Conservation (phyloP, 30 jellyfish, hydroid and myxozoan species). For the Mastigias papua region DNA sequence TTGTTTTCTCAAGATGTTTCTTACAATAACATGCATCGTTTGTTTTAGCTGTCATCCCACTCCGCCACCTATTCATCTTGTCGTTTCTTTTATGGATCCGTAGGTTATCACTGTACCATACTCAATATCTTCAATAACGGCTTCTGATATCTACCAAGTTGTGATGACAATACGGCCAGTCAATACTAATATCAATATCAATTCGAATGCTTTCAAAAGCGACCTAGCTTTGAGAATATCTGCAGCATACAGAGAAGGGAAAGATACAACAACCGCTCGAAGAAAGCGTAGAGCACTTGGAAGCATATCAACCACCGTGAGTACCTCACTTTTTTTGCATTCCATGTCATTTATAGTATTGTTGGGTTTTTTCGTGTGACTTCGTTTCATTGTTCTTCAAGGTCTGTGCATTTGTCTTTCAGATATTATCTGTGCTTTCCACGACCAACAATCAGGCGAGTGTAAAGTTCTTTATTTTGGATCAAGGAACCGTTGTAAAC, state of each 20-base stretch:
- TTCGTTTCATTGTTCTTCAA: neutral
- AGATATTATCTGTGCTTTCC: slow-evolving; percentile 50
- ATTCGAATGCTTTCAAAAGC: slow-evolving; percentile 30
- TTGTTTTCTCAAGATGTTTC: too few species aligned
- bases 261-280: slow-evolving; percentile 33
- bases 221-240: slow-evolving; percentile 58
- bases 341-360: too few species aligned
- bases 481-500: slow-evolving; percentile 63
- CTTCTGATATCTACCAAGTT: slow-evolving; percentile 48
- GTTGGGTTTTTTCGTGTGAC: too few species aligned
- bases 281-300: slow-evolving; percentile 87
- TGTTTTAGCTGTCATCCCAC: too few species aligned
- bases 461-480: slow-evolving; percentile 65
- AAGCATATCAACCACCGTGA: slow-evolving; percentile 85
- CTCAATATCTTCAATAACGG: slow-evolving; percentile 52
- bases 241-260: slow-evolving; percentile 64
- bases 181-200: slow-evolving; percentile 21
- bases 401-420: neutral
- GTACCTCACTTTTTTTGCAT: too few species aligned
- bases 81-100: too few species aligned
- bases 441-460: slow-evolving; percentile 57
- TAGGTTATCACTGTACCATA: slow-evolving; percentile 74
- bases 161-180: slow-evolving; percentile 70
- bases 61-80: too few species aligned
- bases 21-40: too few species aligned